Evolutionary conservation across 2,888 invertebrate genomes (phyloP).

Genomic region (Rhamphomyia laevipes): DNA sequence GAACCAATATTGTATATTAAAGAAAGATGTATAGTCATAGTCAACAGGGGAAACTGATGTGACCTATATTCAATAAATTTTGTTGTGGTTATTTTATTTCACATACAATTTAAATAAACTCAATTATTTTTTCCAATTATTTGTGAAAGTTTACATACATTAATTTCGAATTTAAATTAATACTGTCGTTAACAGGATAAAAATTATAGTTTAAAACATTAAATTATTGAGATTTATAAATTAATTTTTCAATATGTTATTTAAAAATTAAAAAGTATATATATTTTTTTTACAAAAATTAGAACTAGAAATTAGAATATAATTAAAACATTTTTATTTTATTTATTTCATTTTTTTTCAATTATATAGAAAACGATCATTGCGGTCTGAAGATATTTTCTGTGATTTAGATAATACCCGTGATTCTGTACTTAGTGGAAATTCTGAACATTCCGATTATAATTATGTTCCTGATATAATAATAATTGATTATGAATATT

Average conservation of each 20-base stretch:
- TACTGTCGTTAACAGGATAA: no score
- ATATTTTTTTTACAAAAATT: not conserved
- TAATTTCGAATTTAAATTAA: not conserved
- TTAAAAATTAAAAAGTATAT: not conserved
- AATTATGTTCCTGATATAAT: conserved; percentile 47
- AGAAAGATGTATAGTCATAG: no score
- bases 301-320: no score
- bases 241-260: no score
- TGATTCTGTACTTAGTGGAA: conserved; percentile 27
- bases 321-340: not conserved
- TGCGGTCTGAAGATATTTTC: conserved; percentile 15
- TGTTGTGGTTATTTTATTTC: not conserved
- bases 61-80: not conserved
- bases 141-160: not conserved
- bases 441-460: conserved; percentile 19
- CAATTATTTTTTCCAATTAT: no score
- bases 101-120: not conserved
- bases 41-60: no score
- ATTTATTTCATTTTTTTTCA: not conserved
- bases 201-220: no score
- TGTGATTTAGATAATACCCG: conserved; percentile 27
- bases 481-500: conserved; percentile 89
- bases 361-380: conserved; percentile 18
- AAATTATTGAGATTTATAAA: no score
- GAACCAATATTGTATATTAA: no score